A percentile compares a stretch with the other conserved stretches of the same genome.
phyloP scores from a whole-genome alignment of 2,888 invertebrate genomes.

The Flabesymbios commensalis region DNA sequence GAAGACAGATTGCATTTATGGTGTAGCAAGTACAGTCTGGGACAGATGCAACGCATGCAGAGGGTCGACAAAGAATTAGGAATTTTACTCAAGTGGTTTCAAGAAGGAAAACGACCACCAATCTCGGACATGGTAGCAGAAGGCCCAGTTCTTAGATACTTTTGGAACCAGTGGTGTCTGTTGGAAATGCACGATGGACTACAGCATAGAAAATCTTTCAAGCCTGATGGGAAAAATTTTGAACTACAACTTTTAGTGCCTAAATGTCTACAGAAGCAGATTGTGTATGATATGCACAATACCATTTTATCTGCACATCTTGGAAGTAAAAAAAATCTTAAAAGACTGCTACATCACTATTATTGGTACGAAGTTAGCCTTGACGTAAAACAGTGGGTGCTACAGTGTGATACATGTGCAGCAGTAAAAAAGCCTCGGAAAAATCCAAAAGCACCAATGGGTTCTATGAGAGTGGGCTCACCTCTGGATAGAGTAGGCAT shows the following conservation, averaged over 20 bases:
- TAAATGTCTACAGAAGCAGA: neutral
- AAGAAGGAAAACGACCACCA: too few species aligned
- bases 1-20: too few species aligned
- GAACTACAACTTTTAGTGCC: slow-evolving; percentile 2
- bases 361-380: neutral
- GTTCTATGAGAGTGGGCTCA: slow-evolving; percentile 13
- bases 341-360: neutral
- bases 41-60: too few species aligned
- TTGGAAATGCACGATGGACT: neutral
- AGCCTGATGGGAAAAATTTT: neutral
- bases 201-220: neutral
- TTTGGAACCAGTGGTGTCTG: slow-evolving; percentile 2
- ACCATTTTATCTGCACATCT: neutral
- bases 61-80: too few species aligned
- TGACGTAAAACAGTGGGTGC: neutral
- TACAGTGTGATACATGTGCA: slow-evolving; percentile 10
- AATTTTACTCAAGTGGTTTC: too few species aligned
- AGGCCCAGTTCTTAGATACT: neutral
- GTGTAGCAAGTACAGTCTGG: too few species aligned
- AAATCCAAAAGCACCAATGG: slow-evolving; percentile 14
- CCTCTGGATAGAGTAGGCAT: slow-evolving; percentile 12
- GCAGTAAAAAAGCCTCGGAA: slow-evolving; percentile 1
- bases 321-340: neutral
- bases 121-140: too few species aligned
- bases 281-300: neutral